A percentile compares a stretch with the other conserved stretches of the same genome.
These are phyloP conservation scores for Dusona sp. DNA, from an alignment of 2,888 invertebrate species.

Conservation along the genomic window DNA sequence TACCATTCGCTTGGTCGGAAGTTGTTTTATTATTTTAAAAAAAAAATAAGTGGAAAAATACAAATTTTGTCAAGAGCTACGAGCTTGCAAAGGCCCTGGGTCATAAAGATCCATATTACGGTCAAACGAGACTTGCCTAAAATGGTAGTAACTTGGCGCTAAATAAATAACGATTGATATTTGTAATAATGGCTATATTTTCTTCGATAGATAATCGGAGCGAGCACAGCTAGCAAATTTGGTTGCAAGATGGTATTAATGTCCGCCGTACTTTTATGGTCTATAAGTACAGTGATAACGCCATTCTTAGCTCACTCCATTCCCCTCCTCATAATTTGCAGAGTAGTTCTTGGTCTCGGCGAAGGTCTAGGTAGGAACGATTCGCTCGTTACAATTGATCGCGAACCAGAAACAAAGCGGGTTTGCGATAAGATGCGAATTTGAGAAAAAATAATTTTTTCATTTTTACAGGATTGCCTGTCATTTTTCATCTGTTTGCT, in stretches of 20 bases:
- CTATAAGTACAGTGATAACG: conserved; percentile 89
- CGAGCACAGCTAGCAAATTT: conserved; percentile 88
- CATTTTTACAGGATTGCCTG: conserved; percentile 87
- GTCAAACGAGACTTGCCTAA: no score
- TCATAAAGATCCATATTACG: background rate
- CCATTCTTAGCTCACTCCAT: conserved; percentile 89
- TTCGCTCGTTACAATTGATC: background rate
- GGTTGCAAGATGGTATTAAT: conserved; percentile 90
- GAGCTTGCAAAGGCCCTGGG: background rate
- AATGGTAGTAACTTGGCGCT: background rate
- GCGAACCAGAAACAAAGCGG: background rate
- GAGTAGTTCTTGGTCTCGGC: conserved; percentile 90
- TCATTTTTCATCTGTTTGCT: conserved; percentile 91
- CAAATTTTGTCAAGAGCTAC: background rate
- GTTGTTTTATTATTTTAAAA: background rate
- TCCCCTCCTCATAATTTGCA: conserved; percentile 87
- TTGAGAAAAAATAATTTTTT: background rate
- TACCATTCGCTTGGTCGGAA: no score
- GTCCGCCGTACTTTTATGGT: conserved; percentile 90
- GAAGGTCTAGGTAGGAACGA: conserved; percentile 88
- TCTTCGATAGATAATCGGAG: conserved; percentile 86
- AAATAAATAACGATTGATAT: background rate
- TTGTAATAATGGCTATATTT: background rate
- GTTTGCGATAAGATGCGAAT: background rate
- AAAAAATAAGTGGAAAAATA: background rate